Conservation (phyloP, 2,888 invertebrate species). For the Polydrusus cervinus region DNA sequence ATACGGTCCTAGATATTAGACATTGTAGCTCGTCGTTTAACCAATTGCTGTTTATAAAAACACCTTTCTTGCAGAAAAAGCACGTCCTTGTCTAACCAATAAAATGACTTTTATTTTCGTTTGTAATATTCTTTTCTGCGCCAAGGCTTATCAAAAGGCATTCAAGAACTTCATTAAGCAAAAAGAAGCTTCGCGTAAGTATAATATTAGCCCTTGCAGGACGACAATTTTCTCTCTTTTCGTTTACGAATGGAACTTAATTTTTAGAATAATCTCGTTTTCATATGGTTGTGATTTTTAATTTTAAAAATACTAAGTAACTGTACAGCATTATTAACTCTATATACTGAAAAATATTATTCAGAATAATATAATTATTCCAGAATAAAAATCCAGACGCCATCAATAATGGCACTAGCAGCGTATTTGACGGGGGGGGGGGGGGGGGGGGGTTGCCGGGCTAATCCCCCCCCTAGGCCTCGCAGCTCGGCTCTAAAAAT, state of each 20-base stretch:
- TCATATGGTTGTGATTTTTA: neutral
- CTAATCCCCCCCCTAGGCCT: too few species aligned
- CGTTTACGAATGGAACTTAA: neutral
- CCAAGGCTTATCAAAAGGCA: slow-evolving; percentile 1
- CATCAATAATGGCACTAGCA: too few species aligned
- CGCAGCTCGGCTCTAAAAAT: too few species aligned
- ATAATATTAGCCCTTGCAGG: neutral
- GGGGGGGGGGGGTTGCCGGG: too few species aligned
- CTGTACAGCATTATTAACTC: too few species aligned
- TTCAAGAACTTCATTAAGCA: neutral
- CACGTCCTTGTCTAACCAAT: neutral
- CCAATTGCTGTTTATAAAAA: neutral
- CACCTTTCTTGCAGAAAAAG: neutral
- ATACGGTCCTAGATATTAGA: too few species aligned
- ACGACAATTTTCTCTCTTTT: neutral
- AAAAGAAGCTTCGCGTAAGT: neutral
- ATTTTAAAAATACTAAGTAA: too few species aligned
- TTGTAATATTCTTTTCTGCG: neutral
- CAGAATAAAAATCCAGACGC: too few species aligned
- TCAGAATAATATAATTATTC: too few species aligned
- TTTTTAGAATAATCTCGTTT: neutral
- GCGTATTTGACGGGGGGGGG: too few species aligned
- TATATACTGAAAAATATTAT: too few species aligned
- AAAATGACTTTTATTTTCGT: neutral
- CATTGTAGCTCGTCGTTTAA: too few species aligned